Base-by-base conservation (phyloP, 1,140 invertebrate genomes). In the Amyelois transitella region DNA sequence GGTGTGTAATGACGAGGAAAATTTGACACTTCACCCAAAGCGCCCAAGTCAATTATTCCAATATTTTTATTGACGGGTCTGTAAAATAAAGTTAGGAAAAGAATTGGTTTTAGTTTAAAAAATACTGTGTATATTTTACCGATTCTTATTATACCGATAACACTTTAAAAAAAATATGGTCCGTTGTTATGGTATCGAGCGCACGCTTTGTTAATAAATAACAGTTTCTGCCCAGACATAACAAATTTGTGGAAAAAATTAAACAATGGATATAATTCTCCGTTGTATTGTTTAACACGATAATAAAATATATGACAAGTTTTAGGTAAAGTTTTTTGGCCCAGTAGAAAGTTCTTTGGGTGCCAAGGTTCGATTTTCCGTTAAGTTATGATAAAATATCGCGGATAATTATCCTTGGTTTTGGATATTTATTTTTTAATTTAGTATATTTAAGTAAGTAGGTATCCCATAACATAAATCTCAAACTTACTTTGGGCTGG, bases 11-110 rank as follows among this genome's bases (percentile, higher is more conserved):
- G 73, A 75, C 58, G 66, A 75, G 73, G 69, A 82, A 81, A 82
- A 82, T 81, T 78, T 76, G 76, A 81, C 79, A 81, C 74, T 71
- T 74, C 68, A 67, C 71, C 72, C 64, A 70, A 64, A 60, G 73
- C 45, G 70, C 66, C 52, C 22, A 45, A 57, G 59, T 57, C 58
- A 72, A 78, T 79, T 77, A 76, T 77, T 74, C 75, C 38, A 60
- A 61, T 69, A 74, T 75, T 75, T 6, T 32, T 32, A 6, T 6
- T 32, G 7, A 10, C 4, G 4, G 12, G 4, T 12, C 10, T 6
- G 25, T 32, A 32, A 32, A 24, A 5, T 24, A 24, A 8, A 24
- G 4, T 3, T 24, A 24, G 22, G 8, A 3, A 8, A 24, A 24
- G 8, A 24, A 24, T 24, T 5, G 3, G 7, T 6, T 32, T 32